Conservation (phyloP, 2,113 vertebrate species). For the Stictonetta naevosa region DNA sequence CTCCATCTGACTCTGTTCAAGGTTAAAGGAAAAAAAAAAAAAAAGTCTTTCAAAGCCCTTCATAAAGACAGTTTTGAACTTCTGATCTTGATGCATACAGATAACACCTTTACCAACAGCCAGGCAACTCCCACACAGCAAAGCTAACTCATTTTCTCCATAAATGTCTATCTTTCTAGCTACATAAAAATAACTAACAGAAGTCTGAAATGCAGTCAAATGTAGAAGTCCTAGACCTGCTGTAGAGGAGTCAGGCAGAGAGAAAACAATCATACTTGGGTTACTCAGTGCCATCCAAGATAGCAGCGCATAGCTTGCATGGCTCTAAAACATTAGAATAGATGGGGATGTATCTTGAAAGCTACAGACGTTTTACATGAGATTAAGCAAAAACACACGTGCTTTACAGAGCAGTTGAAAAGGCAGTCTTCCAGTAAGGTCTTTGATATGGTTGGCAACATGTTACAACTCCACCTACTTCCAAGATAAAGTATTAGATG, state of each 20-base stretch:
- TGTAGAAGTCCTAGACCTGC: background rate
- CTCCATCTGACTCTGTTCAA: slow-evolving; percentile 92
- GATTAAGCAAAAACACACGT: background rate
- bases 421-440: background rate
- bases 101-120: background rate
- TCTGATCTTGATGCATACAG: background rate
- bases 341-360: background rate
- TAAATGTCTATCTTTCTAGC: background rate
- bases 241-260: background rate
- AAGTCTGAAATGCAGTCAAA: background rate
- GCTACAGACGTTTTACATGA: background rate
- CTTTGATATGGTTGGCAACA: background rate
- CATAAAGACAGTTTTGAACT: background rate
- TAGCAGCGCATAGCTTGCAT: background rate
- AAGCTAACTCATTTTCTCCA: background rate
- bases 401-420: background rate
- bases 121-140: background rate
- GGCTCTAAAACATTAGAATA: background rate
- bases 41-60: slow-evolving; percentile 22
- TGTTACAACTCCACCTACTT: background rate
- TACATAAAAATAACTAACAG: background rate
- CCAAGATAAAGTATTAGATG: background rate
- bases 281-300: background rate
- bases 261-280: background rate
- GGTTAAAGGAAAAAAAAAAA: background rate